Percentiles rank a stretch among this genome's conserved stretches.
These are phyloP conservation scores for Tamias sibiricus DNA, from an alignment of 2,113 vertebrate species.

Conservation along the genomic window DNA sequence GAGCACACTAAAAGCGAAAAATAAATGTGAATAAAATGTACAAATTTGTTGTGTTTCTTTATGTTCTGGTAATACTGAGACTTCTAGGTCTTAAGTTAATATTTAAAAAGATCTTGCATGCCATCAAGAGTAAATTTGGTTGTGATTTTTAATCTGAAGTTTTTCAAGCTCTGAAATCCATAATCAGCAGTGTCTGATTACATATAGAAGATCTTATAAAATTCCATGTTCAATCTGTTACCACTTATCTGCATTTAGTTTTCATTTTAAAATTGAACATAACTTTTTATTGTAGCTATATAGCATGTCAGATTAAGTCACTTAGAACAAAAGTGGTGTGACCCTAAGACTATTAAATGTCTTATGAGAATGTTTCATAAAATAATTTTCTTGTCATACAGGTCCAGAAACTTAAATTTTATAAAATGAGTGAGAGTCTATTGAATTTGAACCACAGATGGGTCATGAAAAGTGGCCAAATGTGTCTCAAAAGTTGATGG, in stretches of 20 bases:
- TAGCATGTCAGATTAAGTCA: slow-evolving; percentile 68
- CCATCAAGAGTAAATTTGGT: slow-evolving; percentile 77
- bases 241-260: slow-evolving; percentile 73
- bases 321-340: slow-evolving; percentile 55
- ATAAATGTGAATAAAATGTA: slow-evolving; percentile 99
- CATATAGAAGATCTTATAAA: slow-evolving; percentile 41
- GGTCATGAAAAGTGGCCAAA: slow-evolving; percentile 77
- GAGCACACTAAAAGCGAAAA: slow-evolving; percentile 99
- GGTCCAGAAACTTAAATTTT: slow-evolving; percentile 58
- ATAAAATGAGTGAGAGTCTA: slow-evolving; percentile 8
- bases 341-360: slow-evolving; percentile 73
- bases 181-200: slow-evolving; percentile 63
- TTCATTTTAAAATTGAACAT: slow-evolving; percentile 62
- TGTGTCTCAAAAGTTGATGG: slow-evolving; percentile 79
- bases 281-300: slow-evolving; percentile 64
- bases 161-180: slow-evolving; percentile 69
- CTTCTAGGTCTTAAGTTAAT: slow-evolving; percentile 82
- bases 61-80: slow-evolving; percentile 84
- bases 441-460: slow-evolving; percentile 73
- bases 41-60: slow-evolving; percentile 91
- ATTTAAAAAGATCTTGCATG: slow-evolving; percentile 78
- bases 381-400: slow-evolving; percentile 60
- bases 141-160: slow-evolving; percentile 78
- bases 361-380: slow-evolving; percentile 70
- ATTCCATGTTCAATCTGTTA: slow-evolving; percentile 71